Evolutionary conservation across 2,888 invertebrate genomes (phyloP).

Genomic region (Drosophila leonis): DNA sequence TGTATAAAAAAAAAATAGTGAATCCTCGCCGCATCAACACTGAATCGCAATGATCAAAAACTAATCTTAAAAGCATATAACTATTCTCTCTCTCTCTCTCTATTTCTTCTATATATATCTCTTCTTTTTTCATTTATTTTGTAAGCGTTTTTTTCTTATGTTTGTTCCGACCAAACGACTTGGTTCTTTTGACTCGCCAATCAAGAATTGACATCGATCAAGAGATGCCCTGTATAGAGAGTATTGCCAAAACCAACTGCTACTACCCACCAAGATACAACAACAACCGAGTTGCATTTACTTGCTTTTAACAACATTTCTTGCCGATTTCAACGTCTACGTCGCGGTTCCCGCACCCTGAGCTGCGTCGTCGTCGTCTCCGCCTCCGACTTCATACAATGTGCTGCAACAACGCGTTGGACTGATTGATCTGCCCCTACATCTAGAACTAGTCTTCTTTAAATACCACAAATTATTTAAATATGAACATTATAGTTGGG

Average conservation of each 20-base stretch:
- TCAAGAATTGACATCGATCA: constrained; percentile 61
- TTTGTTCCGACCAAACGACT: constrained; percentile 64
- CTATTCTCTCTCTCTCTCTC: constrained; percentile 75
- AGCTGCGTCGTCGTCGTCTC: constrained; percentile 41
- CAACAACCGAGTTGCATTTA: constrained; percentile 49
- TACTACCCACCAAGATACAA: constrained; percentile 47
- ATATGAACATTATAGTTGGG: constrained; percentile 10
- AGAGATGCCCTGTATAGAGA: constrained; percentile 65
- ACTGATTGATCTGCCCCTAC: constrained; percentile 25
- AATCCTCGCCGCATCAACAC: constrained; percentile 61
- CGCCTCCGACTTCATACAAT: constrained; percentile 25
- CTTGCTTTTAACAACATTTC: constrained; percentile 53
- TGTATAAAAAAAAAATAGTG: constrained; percentile 39
- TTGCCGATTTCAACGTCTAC: constrained; percentile 43
- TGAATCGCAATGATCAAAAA: constrained; percentile 55
- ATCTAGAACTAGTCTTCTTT: constrained; percentile 15
- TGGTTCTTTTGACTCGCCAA: constrained; percentile 47
- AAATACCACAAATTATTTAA: constrained; percentile 18
- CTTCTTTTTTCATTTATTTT: constrained; percentile 68
- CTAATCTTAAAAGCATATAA: constrained; percentile 74
- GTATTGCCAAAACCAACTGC: constrained; percentile 45
- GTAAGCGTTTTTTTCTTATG: constrained; percentile 69
- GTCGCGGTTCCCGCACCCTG: constrained; percentile 27
- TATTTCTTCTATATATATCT: constrained; percentile 71
- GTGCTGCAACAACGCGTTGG: constrained; percentile 46